Conservation (phyloP, 2,797 vertebrate genomes). For the Hybognathus amarus region DNA sequence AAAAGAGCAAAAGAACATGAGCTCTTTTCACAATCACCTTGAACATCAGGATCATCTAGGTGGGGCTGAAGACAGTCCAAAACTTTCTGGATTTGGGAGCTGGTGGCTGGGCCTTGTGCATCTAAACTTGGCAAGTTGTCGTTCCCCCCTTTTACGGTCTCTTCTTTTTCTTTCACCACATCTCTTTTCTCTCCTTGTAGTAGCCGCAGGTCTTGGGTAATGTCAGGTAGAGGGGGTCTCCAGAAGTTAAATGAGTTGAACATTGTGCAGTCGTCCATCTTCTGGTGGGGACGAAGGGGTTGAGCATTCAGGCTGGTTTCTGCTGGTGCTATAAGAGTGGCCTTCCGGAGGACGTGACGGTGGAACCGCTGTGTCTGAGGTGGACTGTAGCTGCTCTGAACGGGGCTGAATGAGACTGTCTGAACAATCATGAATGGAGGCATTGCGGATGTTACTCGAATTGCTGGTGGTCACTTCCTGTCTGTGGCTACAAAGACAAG, state of each 20-base stretch:
- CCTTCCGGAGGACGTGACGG: background rate
- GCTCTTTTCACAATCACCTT: slow-evolving; percentile 75
- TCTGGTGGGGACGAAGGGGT: slow-evolving; percentile 48
- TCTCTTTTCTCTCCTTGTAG: slow-evolving; percentile 69
- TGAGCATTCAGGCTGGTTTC: background rate
- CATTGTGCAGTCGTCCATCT: slow-evolving; percentile 70
- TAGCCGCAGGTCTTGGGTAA: slow-evolving; percentile 85
- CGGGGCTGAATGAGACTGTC: background rate
- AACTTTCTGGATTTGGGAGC: slow-evolving; percentile 87
- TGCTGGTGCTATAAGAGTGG: slow-evolving; percentile 35
- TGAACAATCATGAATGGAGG: background rate
- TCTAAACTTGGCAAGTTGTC: slow-evolving; percentile 34
- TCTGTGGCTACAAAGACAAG: slow-evolving; percentile 5
- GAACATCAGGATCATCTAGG: slow-evolving; percentile 86
- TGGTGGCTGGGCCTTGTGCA: slow-evolving; percentile 76
- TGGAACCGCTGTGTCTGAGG: background rate
- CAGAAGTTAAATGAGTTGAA: slow-evolving; percentile 89
- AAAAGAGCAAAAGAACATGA: slow-evolving; percentile 10
- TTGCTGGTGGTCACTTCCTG: slow-evolving; percentile 13
- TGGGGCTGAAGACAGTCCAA: slow-evolving; percentile 88
- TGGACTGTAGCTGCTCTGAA: background rate
- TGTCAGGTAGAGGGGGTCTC: slow-evolving; percentile 88
- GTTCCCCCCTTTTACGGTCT: background rate
- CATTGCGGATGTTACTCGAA: slow-evolving; percentile 14
- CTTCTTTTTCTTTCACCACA: slow-evolving; percentile 50